A percentile compares a stretch with the other conserved stretches of the same genome.
Evolutionary conservation across 2,888 invertebrate genomes (phyloP).

Genomic region (Pseudeuparius sepicola): DNA sequence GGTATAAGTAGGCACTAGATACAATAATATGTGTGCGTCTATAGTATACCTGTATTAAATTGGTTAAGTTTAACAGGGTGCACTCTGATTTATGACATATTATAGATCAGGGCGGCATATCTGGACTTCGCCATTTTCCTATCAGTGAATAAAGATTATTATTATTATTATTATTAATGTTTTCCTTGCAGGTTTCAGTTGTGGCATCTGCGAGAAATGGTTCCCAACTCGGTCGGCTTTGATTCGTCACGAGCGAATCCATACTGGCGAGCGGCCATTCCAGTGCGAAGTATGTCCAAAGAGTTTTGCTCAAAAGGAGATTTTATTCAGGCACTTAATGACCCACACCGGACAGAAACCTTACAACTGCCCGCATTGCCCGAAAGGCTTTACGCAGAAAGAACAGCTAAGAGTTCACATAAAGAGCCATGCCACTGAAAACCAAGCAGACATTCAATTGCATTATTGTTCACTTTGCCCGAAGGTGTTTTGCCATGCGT

Average conservation of each 20-base stretch:
- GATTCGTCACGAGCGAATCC: slow-evolving; percentile 57
- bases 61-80: too few relatives aligned
- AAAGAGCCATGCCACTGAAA: slow-evolving; percentile 46
- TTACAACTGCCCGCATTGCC: slow-evolving; percentile 53
- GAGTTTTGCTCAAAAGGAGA: slow-evolving; percentile 65
- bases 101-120: too few relatives aligned
- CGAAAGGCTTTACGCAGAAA: slow-evolving; percentile 63
- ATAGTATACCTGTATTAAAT: too few relatives aligned
- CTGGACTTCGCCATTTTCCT: too few relatives aligned
- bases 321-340: slow-evolving; percentile 50
- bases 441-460: slow-evolving; percentile 47
- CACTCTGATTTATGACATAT: too few relatives aligned
- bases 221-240: slow-evolving; percentile 59
- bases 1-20: too few relatives aligned
- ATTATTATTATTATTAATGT: too few relatives aligned
- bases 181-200: slow-evolving; percentile 38
- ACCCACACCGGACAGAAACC: slow-evolving; percentile 53
- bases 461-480: slow-evolving; percentile 59
- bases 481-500: slow-evolving; percentile 50
- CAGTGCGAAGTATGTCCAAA: slow-evolving; percentile 48
- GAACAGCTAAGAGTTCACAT: slow-evolving; percentile 56
- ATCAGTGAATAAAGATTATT: too few relatives aligned
- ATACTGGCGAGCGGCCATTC: slow-evolving; percentile 51
- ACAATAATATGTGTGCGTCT: too few relatives aligned
- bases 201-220: slow-evolving; percentile 54